Evolutionary conservation across 2,888 invertebrate species (phyloP).

Genomic region (Drosophila cracens): DNA sequence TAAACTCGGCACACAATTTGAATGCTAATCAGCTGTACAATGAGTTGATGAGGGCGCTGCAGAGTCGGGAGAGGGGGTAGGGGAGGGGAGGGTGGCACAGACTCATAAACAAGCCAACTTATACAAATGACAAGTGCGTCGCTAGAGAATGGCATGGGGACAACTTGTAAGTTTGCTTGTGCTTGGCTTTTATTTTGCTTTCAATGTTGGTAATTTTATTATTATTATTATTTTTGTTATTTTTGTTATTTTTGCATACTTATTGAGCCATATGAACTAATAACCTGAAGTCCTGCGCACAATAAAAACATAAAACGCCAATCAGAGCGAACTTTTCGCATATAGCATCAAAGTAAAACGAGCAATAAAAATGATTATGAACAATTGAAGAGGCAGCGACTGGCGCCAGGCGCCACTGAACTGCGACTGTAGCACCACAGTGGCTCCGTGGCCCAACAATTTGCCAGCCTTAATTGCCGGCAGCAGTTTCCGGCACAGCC

Average conservation of each 20-base stretch:
- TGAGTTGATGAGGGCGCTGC: not conserved
- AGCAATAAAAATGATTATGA: slow-evolving; percentile 81
- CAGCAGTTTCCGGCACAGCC: slow-evolving; percentile 73
- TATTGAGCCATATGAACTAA: slow-evolving; percentile 75
- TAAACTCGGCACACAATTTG: slow-evolving; percentile 80
- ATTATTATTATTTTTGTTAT: slow-evolving; percentile 11
- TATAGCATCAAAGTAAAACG: slow-evolving; percentile 77
- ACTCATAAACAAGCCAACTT: slow-evolving; percentile 57
- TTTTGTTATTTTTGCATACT: slow-evolving; percentile 54
- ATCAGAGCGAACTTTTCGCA: slow-evolving; percentile 74
- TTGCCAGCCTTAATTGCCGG: slow-evolving; percentile 72
- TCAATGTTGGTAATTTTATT: slow-evolving; percentile 46
- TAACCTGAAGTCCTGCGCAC: slow-evolving; percentile 73
- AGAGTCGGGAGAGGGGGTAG: not conserved
- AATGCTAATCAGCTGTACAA: slow-evolving; percentile 70
- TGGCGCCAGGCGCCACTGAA: slow-evolving; percentile 53
- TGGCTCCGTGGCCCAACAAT: slow-evolving; percentile 44
- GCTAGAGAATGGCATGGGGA: not conserved
- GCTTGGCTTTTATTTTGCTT: slow-evolving; percentile 50
- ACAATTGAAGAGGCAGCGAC: slow-evolving; percentile 73
- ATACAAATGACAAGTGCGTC: slow-evolving; percentile 31
- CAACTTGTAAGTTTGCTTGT: slow-evolving; percentile 15
- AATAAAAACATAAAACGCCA: slow-evolving; percentile 79
- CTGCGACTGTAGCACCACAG: slow-evolving; percentile 28
- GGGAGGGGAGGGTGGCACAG: not conserved